These are phyloP conservation scores for Gambusia holbrooki DNA, from an alignment of 2,113 vertebrate genomes.

Conservation along the genomic window DNA sequence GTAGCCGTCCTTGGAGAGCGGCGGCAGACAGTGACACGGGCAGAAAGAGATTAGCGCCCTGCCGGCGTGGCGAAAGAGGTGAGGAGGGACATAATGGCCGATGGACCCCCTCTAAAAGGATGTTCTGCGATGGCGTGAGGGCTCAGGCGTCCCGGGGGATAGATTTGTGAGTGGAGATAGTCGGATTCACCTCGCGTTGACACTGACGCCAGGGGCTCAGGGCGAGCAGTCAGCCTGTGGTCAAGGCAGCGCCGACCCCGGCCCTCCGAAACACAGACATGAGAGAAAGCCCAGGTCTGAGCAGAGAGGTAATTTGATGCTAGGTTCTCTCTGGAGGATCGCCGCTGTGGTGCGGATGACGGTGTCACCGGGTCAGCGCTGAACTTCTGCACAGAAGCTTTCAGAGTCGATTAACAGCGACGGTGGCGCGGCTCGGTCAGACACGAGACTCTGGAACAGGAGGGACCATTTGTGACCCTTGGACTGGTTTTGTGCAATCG, in stretches of 20 bases:
- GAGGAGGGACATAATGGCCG: slow-evolving; percentile 67
- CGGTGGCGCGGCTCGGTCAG: slow-evolving; percentile 7
- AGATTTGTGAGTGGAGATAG: slow-evolving; percentile 74
- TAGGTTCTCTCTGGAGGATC: slow-evolving; percentile 42
- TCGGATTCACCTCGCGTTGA: slow-evolving; percentile 79
- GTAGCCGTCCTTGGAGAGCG: slow-evolving; percentile 55
- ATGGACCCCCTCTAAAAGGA: slow-evolving; percentile 74
- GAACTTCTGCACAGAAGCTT: slow-evolving; percentile 52
- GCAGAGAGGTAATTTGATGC: slow-evolving; percentile 61
- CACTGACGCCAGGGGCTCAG: slow-evolving; percentile 62
- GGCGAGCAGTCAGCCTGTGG: slow-evolving; percentile 72
- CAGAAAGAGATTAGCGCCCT: slow-evolving; percentile 61
- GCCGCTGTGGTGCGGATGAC: slow-evolving; percentile 35
- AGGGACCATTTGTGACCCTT: too few species aligned
- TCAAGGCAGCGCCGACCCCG: slow-evolving; percentile 60
- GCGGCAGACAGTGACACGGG: slow-evolving; percentile 39
- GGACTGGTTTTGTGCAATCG: too few species aligned
- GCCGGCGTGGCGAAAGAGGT: slow-evolving; percentile 59
- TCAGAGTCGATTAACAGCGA: slow-evolving; percentile 55
- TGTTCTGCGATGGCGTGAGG: slow-evolving; percentile 66
- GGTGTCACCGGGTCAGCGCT: slow-evolving; percentile 54
- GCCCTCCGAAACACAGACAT: slow-evolving; percentile 28
- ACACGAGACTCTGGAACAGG: slow-evolving; percentile 1
- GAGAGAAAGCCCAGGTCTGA: slow-evolving; percentile 43
- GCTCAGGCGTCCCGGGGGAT: slow-evolving; percentile 64